Evolutionary conservation across 2,113 vertebrate genomes (phyloP).

Genomic region (Hassar affinis): DNA sequence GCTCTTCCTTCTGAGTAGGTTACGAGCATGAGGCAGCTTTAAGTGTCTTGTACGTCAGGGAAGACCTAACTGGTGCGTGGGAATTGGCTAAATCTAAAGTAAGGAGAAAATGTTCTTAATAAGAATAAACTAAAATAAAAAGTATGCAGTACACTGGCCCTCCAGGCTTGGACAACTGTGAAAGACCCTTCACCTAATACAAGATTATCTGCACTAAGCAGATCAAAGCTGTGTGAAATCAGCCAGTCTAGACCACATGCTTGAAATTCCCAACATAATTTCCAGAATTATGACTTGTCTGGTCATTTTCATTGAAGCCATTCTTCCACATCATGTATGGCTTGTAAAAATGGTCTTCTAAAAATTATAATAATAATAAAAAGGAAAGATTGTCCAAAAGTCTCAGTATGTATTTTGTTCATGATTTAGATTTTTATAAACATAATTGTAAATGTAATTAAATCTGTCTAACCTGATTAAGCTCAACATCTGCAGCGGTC

Average conservation of each 20-base stretch:
- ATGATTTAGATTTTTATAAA: not conserved
- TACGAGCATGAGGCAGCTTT: no score
- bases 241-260: constrained; percentile 29
- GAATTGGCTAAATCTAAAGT: not conserved
- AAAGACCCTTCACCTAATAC: constrained; percentile 10
- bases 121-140: not conserved
- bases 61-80: not conserved
- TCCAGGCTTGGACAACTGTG: not conserved
- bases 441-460: no score
- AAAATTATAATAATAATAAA: no score
- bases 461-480: no score
- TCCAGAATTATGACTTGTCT: constrained; percentile 19
- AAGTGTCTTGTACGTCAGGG: no score
- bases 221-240: constrained; percentile 44
- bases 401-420: not conserved
- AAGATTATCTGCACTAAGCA: constrained; percentile 1
- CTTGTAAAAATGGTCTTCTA: not conserved
- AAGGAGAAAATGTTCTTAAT: not conserved
- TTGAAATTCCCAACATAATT: constrained; percentile 43
- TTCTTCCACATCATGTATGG: not conserved
- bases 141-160: no score
- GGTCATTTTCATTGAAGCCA: not conserved
- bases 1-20: no score
- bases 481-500: no score
- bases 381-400: not conserved